Evolutionary conservation across 2,797 vertebrate species (phyloP).

Genomic region (Pterois miles): DNA sequence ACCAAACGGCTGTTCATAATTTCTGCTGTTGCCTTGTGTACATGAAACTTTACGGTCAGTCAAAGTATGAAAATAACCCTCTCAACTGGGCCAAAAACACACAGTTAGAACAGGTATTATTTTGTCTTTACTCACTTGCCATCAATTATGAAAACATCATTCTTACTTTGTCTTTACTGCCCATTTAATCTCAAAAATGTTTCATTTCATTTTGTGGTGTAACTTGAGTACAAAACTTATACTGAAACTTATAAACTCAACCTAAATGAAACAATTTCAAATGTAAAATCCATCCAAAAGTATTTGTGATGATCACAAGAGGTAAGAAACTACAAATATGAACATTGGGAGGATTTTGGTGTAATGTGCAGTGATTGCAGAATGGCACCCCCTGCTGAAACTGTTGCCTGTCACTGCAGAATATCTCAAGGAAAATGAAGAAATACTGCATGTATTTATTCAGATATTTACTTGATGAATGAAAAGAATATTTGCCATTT

Average conservation of each 20-base stretch:
- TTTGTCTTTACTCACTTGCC: too few species aligned
- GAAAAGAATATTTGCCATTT: neutral
- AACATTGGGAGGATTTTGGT: neutral
- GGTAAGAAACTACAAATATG: neutral
- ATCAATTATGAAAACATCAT: neutral
- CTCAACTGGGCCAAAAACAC: neutral
- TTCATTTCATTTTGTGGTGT: neutral
- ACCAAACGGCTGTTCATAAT: neutral
- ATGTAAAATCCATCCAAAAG: slow-evolving; percentile 1
- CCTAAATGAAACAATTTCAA: slow-evolving; percentile 2
- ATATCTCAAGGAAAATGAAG: neutral
- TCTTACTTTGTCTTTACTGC: neutral
- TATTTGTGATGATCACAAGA: neutral
- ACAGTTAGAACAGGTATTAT: too few species aligned
- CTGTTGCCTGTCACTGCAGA: neutral
- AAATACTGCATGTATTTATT: neutral
- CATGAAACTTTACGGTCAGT: neutral
- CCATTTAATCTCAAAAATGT: neutral
- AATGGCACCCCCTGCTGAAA: slow-evolving; percentile 67
- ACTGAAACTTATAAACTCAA: too few species aligned
- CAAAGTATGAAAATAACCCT: neutral
- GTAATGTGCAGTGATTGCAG: slow-evolving; percentile 41
- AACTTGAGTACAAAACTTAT: too few species aligned
- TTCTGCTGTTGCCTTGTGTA: neutral
- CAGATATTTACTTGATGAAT: neutral